Evolutionary conservation across 2,888 invertebrate species (phyloP), one percentile per base, ranked within the genome.

Genomic region (Eucera pruinosa): DNA sequence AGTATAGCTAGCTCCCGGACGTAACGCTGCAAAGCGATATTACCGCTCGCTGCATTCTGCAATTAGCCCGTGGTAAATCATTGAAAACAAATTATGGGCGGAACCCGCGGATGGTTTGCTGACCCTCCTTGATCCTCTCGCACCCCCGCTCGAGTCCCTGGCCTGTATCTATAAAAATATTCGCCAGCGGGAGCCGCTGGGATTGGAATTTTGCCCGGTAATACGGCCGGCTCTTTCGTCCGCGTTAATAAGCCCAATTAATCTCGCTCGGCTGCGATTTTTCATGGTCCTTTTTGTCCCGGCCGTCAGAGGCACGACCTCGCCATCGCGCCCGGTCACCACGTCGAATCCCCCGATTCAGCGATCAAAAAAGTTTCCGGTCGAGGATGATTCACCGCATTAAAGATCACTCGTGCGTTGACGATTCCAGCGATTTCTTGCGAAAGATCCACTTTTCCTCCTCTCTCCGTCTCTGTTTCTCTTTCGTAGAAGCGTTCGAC

Each of bases 31-130:
- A 85, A 85, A 85, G 86, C 85, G 85, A 85, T 85, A 85, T 85
- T 85, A 86, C 85, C 84, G 84, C 82, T 78, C 90, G 88, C 89
- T 92, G 92, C 92, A 91, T 92, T 92, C 91, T 91, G 90, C 91
- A 91, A 92, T 92, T 92, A 92, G 92, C 91, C 88, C 87, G 85
- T 90, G 90, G 90, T 92, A 91, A 92, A 91, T 92, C 91, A 92
- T 91, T 91, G 91, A 90, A 90, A 90, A 90, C 89, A 90, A 92
- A 91, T 91, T 91, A 91, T 91, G 90, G 88, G 87, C 88, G 89
- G 82, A 76, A 83, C 73, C 65, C 72, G 61, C 50, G 62, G 69
- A 72, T 64, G 73, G 71, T 3, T 58, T 62, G 47, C 25, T 66
- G 47, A 47, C 70, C 57, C 27, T 43, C 45, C 61, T 15, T 50